Base-by-base conservation (phyloP, 2,113 vertebrate genomes). In the Phylloscopus trochiloides region DNA sequence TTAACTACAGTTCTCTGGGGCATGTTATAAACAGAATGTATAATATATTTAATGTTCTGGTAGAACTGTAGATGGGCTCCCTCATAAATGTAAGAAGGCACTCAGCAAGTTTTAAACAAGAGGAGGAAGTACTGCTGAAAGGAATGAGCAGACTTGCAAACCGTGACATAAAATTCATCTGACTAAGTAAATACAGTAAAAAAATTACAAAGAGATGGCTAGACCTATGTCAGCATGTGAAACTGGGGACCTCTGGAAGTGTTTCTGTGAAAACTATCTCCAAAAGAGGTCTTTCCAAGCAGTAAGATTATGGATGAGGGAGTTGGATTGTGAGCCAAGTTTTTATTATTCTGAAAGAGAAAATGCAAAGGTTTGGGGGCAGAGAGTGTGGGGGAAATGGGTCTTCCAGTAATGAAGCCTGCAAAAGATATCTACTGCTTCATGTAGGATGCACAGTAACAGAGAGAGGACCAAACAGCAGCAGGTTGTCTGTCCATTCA, bases 51-150 rank as follows among this genome's bases (percentile, higher is more conserved):
- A 91, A 72, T 82, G 78, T 90, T 96, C 73, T 96, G 77, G 76
- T 51, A 90, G 94, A 95, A 95, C 77, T 88, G 79, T 92, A 85
- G 89, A 96, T 93, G 72, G 36, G 68, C 62, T 92, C 48, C 77
- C 93, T 86, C 82, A 86, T 94, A 97, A 97, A 96, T 34, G 68
- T 92, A 94, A 97, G 90, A 94, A 91, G 91, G 68, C 48, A 94
- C 93, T 96, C 96, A 92, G 76, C 86, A 74, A 92, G 90, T 96
- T 95, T 97, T 96, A 97, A 97, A 96, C 61, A 97, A 95, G 79
- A 57, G 19, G 67, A 94, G 58, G 67, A 96, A 96, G 92, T 29
- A 68, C 84, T 80, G 32, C 47, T 92, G 88, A 92, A 82, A 90
- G 95, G 79, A 78, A 70, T 50, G 66, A 50, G 50, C 59, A 85